Percentiles rank a stretch among this genome's conserved stretches.
Conservation (phyloP, 2,113 vertebrate species). For the Epinephelus moara region DNA sequence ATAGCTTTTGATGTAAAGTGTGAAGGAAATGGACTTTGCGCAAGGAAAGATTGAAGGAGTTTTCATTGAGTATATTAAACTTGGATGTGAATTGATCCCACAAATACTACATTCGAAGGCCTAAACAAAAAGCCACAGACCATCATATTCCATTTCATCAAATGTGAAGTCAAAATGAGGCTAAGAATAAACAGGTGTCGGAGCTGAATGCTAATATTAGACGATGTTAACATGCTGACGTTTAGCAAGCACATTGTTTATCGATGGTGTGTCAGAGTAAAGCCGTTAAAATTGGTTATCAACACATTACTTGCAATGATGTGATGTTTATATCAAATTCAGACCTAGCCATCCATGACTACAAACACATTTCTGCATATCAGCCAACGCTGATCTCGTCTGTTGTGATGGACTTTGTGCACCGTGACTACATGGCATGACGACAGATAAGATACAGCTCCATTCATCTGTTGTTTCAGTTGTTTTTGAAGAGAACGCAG, state of each 20-base stretch:
- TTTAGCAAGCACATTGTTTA: neutral
- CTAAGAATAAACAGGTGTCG: neutral
- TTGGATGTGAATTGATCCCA: too few relatives aligned
- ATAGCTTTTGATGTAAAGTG: neutral
- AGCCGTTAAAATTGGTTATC: neutral
- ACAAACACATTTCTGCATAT: conserved; percentile 25
- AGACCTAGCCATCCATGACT: conserved; percentile 4
- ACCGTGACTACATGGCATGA: neutral
- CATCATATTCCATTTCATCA: too few relatives aligned
- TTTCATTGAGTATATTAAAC: too few relatives aligned
- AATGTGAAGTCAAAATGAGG: neutral
- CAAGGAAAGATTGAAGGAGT: too few relatives aligned
- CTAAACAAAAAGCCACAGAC: too few relatives aligned
- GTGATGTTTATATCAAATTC: conserved; percentile 4
- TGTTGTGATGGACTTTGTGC: conserved; percentile 18
- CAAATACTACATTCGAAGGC: too few relatives aligned
- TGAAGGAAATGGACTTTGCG: neutral
- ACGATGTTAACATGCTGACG: neutral
- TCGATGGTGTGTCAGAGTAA: neutral
- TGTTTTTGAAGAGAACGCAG: neutral
- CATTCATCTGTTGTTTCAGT: neutral
- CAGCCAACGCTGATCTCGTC: conserved; percentile 24
- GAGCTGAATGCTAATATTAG: neutral
- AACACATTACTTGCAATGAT: neutral
- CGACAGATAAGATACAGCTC: conserved; percentile 7